Conservation (phyloP, 1,140 invertebrate species). For the Tetraneura akinire region DNA sequence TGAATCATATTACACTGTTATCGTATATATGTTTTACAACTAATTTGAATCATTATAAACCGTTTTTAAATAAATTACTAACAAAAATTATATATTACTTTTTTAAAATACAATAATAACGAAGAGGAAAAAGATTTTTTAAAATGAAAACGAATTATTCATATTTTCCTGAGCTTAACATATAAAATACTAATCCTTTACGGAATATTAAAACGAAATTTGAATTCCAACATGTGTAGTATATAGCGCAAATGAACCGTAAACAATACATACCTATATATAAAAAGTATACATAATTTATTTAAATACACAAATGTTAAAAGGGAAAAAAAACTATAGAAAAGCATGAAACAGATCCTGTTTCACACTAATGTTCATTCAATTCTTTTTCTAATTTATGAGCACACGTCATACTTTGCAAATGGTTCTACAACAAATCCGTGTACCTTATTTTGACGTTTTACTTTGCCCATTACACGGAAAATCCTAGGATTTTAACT, state of each 20-base stretch:
- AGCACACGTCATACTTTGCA: conserved; percentile 10
- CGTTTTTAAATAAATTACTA: neutral
- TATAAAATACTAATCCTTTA: conserved; percentile 38
- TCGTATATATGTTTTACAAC: neutral
- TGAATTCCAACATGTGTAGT: conserved; percentile 38
- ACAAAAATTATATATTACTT: neutral
- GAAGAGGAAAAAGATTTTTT: neutral
- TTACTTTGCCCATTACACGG: neutral
- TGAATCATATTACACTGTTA: no score
- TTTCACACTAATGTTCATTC: neutral
- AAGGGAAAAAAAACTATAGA: conserved; percentile 8
- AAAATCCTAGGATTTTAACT: conserved; percentile 25
- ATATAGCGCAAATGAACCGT: conserved; percentile 12
- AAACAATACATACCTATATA: neutral
- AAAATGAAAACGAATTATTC: conserved; percentile 42
- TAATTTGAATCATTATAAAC: neutral
- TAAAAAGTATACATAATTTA: neutral
- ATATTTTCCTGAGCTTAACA: conserved; percentile 11
- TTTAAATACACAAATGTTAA: neutral
- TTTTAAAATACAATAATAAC: neutral
- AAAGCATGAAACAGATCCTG: neutral
- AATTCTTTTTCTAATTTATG: conserved; percentile 41
- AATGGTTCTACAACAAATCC: neutral
- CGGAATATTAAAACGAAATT: conserved; percentile 47
- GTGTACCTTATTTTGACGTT: conserved; percentile 17